phyloP scores from a whole-genome alignment of 2,113 vertebrate species.

The Ictidomys tridecemlineatus region DNA sequence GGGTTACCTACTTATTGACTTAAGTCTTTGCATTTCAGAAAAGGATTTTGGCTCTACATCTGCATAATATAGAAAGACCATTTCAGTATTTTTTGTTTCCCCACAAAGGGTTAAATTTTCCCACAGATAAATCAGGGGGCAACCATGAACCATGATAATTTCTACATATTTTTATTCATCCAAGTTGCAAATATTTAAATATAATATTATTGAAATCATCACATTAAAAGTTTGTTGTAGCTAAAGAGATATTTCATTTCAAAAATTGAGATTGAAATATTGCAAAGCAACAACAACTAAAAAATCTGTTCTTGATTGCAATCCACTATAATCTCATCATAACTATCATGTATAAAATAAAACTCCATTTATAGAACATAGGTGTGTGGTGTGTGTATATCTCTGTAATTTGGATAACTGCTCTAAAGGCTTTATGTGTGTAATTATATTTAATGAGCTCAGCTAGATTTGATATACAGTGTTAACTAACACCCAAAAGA shows the following conservation, averaged over 20 bases:
- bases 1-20: background rate
- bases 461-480: slow-evolving; percentile 10
- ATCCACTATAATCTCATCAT: background rate
- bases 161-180: background rate
- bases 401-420: background rate
- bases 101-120: slow-evolving; percentile 12
- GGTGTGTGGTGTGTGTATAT: background rate
- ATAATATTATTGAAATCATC: background rate
- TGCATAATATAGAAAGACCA: slow-evolving; percentile 31
- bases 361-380: background rate
- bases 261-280: background rate
- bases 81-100: background rate
- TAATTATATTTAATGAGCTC: slow-evolving; percentile 62
- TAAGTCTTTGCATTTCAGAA: background rate
- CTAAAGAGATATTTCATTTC: background rate
- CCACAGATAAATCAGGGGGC: slow-evolving; percentile 49
- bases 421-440: background rate
- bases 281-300: background rate
- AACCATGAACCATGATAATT: background rate
- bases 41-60: background rate
- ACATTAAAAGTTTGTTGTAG: background rate
- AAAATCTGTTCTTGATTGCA: background rate
- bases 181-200: background rate
- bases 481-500: slow-evolving; percentile 24
- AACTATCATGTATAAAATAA: slow-evolving; percentile 52